phyloP scores from a whole-genome alignment of 2,797 vertebrate genomes.

The Gallinago nigripennis region DNA sequence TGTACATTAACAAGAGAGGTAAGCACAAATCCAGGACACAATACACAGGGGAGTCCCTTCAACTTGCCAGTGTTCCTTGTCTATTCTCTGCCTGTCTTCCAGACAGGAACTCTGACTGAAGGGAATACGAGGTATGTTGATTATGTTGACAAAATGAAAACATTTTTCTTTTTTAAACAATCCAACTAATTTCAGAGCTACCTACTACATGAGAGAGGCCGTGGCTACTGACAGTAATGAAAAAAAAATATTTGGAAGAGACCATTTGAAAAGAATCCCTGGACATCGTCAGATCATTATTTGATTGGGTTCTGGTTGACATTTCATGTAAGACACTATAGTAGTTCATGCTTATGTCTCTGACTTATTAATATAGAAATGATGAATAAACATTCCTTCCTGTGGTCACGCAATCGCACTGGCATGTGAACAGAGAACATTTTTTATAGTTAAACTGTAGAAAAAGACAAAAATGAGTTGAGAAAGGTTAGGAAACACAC shows the following conservation, averaged over 20 bases:
- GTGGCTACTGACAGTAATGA: not conserved
- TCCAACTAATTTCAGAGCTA: slow-evolving; percentile 30
- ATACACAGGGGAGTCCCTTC: not conserved
- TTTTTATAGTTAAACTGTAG: not conserved
- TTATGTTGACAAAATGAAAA: not conserved
- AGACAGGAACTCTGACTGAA: not conserved
- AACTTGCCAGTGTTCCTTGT: not conserved
- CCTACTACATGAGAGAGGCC: not conserved
- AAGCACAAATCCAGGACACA: not conserved
- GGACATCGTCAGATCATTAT: not conserved
- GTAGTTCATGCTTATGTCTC: not conserved
- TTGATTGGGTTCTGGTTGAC: not conserved
- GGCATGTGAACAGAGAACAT: not conserved
- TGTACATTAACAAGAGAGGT: accelerated
- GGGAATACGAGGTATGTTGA: not conserved
- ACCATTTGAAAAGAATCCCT: not conserved
- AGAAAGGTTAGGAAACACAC: not conserved
- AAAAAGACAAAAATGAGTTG: not conserved
- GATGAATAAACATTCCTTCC: not conserved
- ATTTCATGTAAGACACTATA: not conserved
- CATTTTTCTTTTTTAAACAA: not conserved
- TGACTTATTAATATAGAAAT: not conserved
- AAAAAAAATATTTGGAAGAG: not conserved
- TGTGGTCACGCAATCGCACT: not conserved
- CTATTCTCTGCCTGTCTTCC: not conserved